Evolutionary conservation across 1,140 invertebrate species (phyloP), one percentile per base, ranked within the genome.

Genomic region (Catajapyx aquilonaris): DNA sequence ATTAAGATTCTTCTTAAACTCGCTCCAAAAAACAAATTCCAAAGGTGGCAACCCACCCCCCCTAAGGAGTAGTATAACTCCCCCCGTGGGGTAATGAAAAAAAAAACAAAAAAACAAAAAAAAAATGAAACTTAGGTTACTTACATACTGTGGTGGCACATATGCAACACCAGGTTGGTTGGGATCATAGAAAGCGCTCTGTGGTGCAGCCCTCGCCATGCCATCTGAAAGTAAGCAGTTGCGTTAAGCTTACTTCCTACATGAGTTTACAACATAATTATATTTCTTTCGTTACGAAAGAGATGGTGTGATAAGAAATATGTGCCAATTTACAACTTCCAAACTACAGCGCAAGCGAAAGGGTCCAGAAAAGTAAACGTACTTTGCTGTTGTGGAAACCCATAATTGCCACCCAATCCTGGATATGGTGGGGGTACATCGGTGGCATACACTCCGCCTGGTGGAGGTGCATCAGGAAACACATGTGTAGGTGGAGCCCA

Each of bases 351-450:
- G 45, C 41, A 46, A 46, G 16, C 42, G 43, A 21, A 46, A 35
- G 17, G 43, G 45, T 21, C 45, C 47, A 33, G 46, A 33, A 16
- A 40, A 22, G 4, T 38, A 31, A 37, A 37, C 20, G 13, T 39
- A 31, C 2, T 41, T 46, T 34, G 46, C 43, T 11, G 47, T 41
- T 33, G 44, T 55, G 16, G 60, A 40, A 60, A 59, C 13, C 55
- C 58, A 34, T 55, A 54, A 41, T 66, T 62, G 3, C 55, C 48
- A 39, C 61, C 65, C 44, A 93, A 76, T 31, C 87, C 88, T 31
- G 87, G 86, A 61, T 95, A 95, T 1, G 90, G 88, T 38, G 88
- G 88, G n/a, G 90, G 88, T 50, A 73, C 81, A 49, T 85, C 78
- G 5, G 76, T 83, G 68, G 87, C 83, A 50, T 73, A 96, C 3